These are phyloP conservation scores for Idaea aversata DNA, from an alignment of 2,888 invertebrate genomes.

Conservation along the genomic window DNA sequence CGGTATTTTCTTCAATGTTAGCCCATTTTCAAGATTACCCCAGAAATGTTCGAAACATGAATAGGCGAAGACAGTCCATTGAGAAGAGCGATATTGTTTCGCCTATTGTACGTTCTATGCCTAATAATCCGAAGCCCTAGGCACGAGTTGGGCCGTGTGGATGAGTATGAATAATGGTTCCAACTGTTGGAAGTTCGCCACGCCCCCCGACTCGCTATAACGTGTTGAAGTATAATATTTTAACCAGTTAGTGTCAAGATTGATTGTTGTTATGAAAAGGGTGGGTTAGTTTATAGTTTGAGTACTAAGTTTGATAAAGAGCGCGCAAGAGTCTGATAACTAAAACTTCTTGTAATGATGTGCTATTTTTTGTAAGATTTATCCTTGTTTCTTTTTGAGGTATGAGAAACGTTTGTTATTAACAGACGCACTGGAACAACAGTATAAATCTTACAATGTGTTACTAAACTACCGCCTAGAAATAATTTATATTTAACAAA, in stretches of 20 bases:
- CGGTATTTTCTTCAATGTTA: neutral
- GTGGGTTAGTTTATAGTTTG: neutral
- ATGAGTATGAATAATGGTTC: neutral
- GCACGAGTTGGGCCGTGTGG: neutral
- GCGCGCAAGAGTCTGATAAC: neutral
- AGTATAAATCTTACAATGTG: too few species aligned
- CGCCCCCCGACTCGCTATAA: neutral
- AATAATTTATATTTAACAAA: too few species aligned
- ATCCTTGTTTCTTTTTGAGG: too few species aligned
- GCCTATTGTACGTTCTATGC: slow-evolving; percentile 28
- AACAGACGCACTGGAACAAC: too few species aligned
- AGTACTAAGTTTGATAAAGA: neutral
- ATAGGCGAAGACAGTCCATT: slow-evolving; percentile 26
- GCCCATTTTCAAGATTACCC: neutral
- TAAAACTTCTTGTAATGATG: neutral
- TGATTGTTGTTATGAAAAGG: neutral
- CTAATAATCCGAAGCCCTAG: slow-evolving; percentile 15
- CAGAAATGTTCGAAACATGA: slow-evolving; percentile 14
- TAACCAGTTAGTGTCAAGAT: neutral
- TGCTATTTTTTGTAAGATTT: too few species aligned
- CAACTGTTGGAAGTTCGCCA: neutral
- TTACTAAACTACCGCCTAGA: too few species aligned
- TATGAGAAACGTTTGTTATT: too few species aligned
- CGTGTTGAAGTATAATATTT: neutral
- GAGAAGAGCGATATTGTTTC: slow-evolving; percentile 23